These are phyloP conservation scores for Agrotis exclamationis DNA, from an alignment of 2,888 invertebrate species.

Conservation along the genomic window DNA sequence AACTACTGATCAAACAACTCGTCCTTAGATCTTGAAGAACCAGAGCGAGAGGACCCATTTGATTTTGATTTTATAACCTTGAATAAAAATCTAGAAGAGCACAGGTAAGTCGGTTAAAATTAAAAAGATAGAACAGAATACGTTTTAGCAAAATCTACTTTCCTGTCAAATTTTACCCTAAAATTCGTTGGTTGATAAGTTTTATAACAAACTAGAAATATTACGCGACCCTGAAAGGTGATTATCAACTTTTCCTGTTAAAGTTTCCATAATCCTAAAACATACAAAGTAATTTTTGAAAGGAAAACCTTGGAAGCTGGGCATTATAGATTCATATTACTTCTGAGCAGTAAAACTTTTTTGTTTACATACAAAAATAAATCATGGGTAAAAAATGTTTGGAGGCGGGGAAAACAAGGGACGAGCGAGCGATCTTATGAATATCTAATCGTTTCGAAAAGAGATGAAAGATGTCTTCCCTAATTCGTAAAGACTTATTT, in stretches of 20 bases:
- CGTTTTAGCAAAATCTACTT: neutral
- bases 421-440: constrained; percentile 80
- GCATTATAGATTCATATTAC: constrained; percentile 83
- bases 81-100: too few relatives aligned
- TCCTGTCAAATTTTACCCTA: neutral
- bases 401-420: constrained; percentile 68
- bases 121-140: too few relatives aligned
- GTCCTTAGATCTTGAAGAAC: too few relatives aligned
- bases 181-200: neutral
- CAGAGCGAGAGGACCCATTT: too few relatives aligned
- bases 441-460: constrained; percentile 85
- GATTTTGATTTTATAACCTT: too few relatives aligned
- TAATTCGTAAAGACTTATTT: constrained; percentile 85
- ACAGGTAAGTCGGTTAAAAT: too few relatives aligned
- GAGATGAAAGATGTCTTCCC: constrained; percentile 84
- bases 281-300: constrained; percentile 66
- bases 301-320: constrained; percentile 56
- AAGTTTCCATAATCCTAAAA: constrained; percentile 58
- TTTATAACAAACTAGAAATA: constrained; percentile 10
- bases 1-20: too few relatives aligned
- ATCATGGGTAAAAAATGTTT: constrained; percentile 74
- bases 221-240: constrained; percentile 31
- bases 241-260: constrained; percentile 55
- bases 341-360: constrained; percentile 77
- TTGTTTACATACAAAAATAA: constrained; percentile 82